Evolutionary conservation across 2,888 invertebrate genomes (phyloP).

Genomic region (Apoda limacodes): DNA sequence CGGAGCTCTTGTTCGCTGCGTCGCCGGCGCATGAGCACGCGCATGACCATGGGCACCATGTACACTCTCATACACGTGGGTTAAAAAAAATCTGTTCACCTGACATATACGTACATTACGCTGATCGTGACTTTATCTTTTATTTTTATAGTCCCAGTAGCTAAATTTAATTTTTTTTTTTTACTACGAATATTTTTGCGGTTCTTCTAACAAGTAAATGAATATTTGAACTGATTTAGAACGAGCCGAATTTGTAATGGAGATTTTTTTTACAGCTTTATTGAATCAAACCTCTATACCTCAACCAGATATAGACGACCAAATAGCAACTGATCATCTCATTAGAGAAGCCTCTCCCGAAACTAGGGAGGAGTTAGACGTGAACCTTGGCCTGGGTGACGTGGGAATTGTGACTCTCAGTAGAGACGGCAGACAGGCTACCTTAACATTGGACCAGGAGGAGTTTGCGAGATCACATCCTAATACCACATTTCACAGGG

Average conservation of each 20-base stretch:
- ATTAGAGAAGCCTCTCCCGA: constrained; percentile 23
- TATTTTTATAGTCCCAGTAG: constrained; percentile 5
- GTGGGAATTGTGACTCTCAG: constrained; percentile 59
- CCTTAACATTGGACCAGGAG: constrained; percentile 52
- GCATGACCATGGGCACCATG: constrained; percentile 27
- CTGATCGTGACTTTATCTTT: neutral
- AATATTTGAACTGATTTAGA: too few relatives aligned
- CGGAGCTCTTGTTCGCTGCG: constrained; percentile 77
- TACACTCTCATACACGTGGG: constrained; percentile 47
- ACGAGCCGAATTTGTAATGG: too few relatives aligned
- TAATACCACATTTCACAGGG: constrained; percentile 62
- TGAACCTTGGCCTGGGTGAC: constrained; percentile 43
- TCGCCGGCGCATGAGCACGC: constrained; percentile 78
- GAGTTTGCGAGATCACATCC: constrained; percentile 62
- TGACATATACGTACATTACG: neutral
- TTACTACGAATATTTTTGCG: too few relatives aligned
- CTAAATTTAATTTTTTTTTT: too few relatives aligned
- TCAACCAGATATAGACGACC: constrained; percentile 54
- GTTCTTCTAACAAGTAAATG: too few relatives aligned
- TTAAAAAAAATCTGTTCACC: constrained; percentile 2
- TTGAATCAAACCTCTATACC: too few relatives aligned
- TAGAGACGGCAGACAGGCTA: constrained; percentile 45
- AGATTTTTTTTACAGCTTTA: too few relatives aligned
- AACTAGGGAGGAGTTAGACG: constrained; percentile 32
- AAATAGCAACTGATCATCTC: constrained; percentile 53